Conservation (phyloP, 1,140 invertebrate species). For the Panonychus citri region DNA sequence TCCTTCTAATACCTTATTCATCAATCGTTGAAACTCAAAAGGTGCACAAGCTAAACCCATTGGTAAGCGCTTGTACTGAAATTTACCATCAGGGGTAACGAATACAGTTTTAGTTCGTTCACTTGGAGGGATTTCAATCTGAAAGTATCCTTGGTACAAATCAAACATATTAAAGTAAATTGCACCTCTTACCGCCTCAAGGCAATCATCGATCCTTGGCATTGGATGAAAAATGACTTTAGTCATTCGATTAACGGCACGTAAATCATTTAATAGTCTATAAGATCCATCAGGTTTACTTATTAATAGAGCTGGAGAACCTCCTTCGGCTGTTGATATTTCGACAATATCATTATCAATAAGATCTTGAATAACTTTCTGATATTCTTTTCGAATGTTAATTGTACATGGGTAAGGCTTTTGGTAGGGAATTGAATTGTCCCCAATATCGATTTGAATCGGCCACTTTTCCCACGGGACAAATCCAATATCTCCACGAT, state of each 20-base stretch:
- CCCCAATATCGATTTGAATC: background rate
- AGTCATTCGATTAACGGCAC: slow-evolving; percentile 21
- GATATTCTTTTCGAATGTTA: background rate
- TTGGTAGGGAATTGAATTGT: background rate
- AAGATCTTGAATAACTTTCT: background rate
- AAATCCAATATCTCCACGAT: background rate
- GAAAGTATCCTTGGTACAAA: slow-evolving; percentile 7
- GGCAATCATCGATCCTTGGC: slow-evolving; percentile 19
- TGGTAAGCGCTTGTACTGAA: slow-evolving; percentile 16
- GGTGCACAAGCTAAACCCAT: background rate
- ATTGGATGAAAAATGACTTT: slow-evolving; percentile 28
- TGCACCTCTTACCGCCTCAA: background rate
- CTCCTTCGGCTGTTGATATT: too few species aligned
- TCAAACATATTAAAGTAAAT: slow-evolving; percentile 5
- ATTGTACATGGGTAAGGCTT: background rate
- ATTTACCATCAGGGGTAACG: slow-evolving; percentile 20
- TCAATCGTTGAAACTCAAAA: background rate
- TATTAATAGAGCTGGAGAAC: slow-evolving; percentile 11
- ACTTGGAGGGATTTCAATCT: slow-evolving; percentile 1
- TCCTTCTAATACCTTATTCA: background rate
- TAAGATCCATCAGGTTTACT: slow-evolving; percentile 26
- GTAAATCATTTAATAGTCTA: slow-evolving; percentile 29
- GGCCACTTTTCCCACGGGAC: background rate
- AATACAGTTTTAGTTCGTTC: slow-evolving; percentile 21
- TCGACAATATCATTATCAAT: background rate